These are phyloP conservation scores for Ammodytes dubius DNA, from an alignment of 2,113 vertebrate genomes.

Conservation along the genomic window DNA sequence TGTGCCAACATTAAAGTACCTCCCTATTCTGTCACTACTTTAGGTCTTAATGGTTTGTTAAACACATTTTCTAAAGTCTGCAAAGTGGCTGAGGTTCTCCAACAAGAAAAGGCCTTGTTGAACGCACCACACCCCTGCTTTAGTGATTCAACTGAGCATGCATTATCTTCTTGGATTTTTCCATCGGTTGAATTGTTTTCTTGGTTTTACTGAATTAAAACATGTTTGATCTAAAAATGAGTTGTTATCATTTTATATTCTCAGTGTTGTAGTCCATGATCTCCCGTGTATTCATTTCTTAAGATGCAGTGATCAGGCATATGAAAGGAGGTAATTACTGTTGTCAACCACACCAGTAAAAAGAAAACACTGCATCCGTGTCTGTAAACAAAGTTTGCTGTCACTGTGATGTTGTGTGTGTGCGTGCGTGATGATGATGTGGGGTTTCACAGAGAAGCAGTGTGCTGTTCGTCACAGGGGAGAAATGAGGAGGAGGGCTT, in stretches of 20 bases:
- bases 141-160: slow-evolving; percentile 66
- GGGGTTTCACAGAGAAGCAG: slow-evolving; percentile 17
- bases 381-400: slow-evolving; percentile 3
- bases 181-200: slow-evolving; percentile 37
- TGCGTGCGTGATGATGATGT: neutral
- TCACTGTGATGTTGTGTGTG: neutral
- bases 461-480: neutral
- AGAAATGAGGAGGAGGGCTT: slow-evolving; percentile 31
- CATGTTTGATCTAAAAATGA: slow-evolving; percentile 47
- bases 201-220: slow-evolving; percentile 69
- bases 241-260: neutral
- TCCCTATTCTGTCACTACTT: slow-evolving; percentile 4
- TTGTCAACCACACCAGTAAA: slow-evolving; percentile 22
- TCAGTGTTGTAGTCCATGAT: fast-evolving
- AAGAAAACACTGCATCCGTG: neutral
- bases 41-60: neutral
- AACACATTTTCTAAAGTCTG: neutral
- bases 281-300: neutral
- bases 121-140: slow-evolving; percentile 48
- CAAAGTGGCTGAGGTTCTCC: slow-evolving; percentile 39
- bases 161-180: slow-evolving; percentile 55
- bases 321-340: slow-evolving; percentile 42
- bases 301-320: neutral
- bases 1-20: slow-evolving; percentile 25
- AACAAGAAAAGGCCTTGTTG: slow-evolving; percentile 34